These are phyloP conservation scores for Nemotelus pantherinus DNA, from an alignment of 2,888 invertebrate species.

Conservation along the genomic window DNA sequence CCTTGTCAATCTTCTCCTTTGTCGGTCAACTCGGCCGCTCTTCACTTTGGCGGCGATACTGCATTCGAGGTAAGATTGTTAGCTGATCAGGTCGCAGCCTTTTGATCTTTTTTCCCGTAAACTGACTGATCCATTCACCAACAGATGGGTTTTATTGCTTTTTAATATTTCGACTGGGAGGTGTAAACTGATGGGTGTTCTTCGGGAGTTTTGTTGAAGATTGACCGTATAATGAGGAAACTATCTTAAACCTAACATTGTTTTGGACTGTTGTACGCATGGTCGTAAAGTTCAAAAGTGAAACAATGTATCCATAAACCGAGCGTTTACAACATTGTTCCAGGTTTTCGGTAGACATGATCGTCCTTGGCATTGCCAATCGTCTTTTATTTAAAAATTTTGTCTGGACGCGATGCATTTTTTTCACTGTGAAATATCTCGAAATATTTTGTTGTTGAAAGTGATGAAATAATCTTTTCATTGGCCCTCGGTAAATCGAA, in stretches of 20 bases:
- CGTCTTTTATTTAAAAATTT: too few species aligned
- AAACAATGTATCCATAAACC: not conserved
- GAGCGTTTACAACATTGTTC: too few species aligned
- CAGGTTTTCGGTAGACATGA: too few species aligned
- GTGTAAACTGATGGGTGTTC: conserved; percentile 35
- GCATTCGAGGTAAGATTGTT: not conserved
- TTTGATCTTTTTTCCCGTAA: conserved; percentile 42
- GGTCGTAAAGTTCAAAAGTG: not conserved
- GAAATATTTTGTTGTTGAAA: too few species aligned
- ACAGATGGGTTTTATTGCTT: conserved; percentile 43
- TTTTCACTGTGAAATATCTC: too few species aligned
- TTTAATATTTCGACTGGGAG: conserved; percentile 28
- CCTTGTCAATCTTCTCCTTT: conserved; percentile 36
- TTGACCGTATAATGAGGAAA: too few species aligned
- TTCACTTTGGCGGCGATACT: not conserved
- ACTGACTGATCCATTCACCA: conserved; percentile 29
- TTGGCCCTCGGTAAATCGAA: too few species aligned
- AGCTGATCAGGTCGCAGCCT: conserved; percentile 12
- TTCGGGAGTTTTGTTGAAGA: conserved; percentile 6
- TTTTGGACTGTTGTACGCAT: not conserved
- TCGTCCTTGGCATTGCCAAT: too few species aligned
- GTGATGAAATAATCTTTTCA: too few species aligned
- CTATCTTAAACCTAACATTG: not conserved
- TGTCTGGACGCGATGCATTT: too few species aligned
- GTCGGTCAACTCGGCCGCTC: conserved; percentile 22